phyloP scores from a whole-genome alignment of 2,113 vertebrate genomes.

The Halichoeres trimaculatus region DNA sequence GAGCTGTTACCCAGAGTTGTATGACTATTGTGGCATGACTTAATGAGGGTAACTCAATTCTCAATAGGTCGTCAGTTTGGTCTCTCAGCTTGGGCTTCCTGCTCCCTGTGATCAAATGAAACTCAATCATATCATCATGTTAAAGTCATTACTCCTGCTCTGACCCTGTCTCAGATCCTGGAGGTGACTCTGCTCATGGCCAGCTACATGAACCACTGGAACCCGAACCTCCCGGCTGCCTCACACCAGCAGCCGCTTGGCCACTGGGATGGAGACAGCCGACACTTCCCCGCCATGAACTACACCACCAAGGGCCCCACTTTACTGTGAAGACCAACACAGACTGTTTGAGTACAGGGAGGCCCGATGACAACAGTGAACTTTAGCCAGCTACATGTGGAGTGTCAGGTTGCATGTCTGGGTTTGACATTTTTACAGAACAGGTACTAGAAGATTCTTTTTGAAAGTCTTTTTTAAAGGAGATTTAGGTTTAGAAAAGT shows the following conservation, averaged over 20 bases:
- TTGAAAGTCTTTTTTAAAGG: conserved; percentile 9
- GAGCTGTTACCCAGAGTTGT: conserved; percentile 8
- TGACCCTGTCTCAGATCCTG: conserved; percentile 81
- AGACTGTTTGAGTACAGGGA: conserved; percentile 24
- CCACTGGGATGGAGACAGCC: conserved; percentile 84
- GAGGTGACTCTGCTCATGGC: conserved; percentile 91
- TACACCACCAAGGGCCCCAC: conserved; percentile 89
- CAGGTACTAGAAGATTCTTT: conserved; percentile 31
- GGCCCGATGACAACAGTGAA: background rate
- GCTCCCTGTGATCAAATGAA: conserved; percentile 46
- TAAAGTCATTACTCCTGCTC: conserved; percentile 22
- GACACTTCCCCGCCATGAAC: conserved; percentile 83
- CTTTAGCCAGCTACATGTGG: conserved; percentile 18
- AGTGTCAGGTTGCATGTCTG: conserved; percentile 13
- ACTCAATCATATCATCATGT: conserved; percentile 5
- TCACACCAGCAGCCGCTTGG: conserved; percentile 66
- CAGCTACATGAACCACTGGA: conserved; percentile 90
- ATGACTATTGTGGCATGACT: conserved; percentile 14
- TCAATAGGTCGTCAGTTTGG: background rate
- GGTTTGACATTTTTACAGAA: conserved; percentile 26
- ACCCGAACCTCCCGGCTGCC: conserved; percentile 58
- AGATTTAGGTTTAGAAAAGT: conserved; percentile 42
- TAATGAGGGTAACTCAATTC: conserved; percentile 34
- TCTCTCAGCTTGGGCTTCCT: conserved; percentile 21
- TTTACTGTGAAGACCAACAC: conserved; percentile 81